phyloP scores from a whole-genome alignment of 2,113 vertebrate genomes.

The Macroglossus sobrinus region DNA sequence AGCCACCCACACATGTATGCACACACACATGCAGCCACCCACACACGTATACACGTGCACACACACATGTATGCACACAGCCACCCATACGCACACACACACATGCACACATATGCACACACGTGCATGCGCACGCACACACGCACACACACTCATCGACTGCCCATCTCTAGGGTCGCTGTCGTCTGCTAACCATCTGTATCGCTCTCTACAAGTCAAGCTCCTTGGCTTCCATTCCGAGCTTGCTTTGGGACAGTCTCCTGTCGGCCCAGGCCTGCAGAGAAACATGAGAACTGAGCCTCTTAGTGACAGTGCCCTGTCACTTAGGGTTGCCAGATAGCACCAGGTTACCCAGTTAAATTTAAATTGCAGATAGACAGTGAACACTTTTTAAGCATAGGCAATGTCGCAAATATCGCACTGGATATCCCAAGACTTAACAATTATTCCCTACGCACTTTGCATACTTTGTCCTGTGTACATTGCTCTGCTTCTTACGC shows the following conservation, averaged over 20 bases:
- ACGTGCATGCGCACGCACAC: no score
- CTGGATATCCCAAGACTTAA: not conserved
- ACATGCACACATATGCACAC: no score
- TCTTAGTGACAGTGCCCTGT: no score
- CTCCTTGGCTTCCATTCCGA: not conserved
- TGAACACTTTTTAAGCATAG: not conserved
- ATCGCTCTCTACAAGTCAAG: not conserved
- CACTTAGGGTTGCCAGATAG: no score
- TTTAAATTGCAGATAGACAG: not conserved
- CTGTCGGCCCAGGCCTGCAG: not conserved
- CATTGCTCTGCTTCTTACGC: not conserved
- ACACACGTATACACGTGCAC: no score
- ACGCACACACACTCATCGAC: no score
- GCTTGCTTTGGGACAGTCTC: not conserved
- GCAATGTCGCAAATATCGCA: not conserved
- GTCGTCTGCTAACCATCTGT: not conserved
- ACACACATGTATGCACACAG: no score
- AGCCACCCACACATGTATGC: no score
- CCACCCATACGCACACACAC: no score
- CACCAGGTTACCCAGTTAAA: not conserved
- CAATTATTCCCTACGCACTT: not conserved
- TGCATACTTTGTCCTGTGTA: accelerated
- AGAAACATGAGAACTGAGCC: not conserved
- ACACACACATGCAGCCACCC: no score
- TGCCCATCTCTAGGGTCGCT: no score